Base-by-base conservation (phyloP, 2,797 vertebrate genomes). In the Microchirus variegatus region DNA sequence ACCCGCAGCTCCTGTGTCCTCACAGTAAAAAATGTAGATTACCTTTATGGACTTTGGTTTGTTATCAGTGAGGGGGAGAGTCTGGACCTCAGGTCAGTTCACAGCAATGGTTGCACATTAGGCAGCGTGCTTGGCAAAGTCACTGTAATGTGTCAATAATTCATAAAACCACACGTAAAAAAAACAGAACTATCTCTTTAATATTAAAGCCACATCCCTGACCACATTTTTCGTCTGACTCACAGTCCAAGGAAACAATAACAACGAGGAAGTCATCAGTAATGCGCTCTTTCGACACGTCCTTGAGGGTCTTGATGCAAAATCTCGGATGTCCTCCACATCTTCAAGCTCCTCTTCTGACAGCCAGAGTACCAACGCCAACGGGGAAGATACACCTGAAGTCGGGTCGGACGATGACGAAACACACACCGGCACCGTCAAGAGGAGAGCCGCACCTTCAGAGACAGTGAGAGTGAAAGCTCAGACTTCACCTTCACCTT, bases 301-400 rank as follows among this genome's bases (percentile, higher is more conserved):
- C 71, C 90, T 93, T 12, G 84, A 62, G 0, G 4, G 89, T 57
- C 84, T 90, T 0, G 94, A 95, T 9, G 81, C 86, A 42, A 95
- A 94, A 73, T 94, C 94, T 15, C 93, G 95, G 42, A 90, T 93
- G 75, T 96, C 95, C 44, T 96, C 94, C 0, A 95, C 95, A 35
- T 97, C 96, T 0, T 95, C 94, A 46, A 89, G 82, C 49, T 96
- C 94, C 43, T 95, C 94, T 67, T 84, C 86, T n/a, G 93, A 94
- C 70, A 97, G 96, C 81, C 93, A 96, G 81, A 92, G 85, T 64
- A 87, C 81, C 64, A 94, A 91, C 0, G 90, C 93, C 37, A 92
- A 92, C 0, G 91, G 93, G 38, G 84, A 79, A 0, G 90, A 94
- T 66, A 95, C 95, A 0, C 95, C 94, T 0, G 81, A 94, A 63